Evolutionary conservation across 2,888 invertebrate genomes (phyloP), one percentile per base, ranked within the genome.

Genomic region (Didymodactylos carnosus): DNA sequence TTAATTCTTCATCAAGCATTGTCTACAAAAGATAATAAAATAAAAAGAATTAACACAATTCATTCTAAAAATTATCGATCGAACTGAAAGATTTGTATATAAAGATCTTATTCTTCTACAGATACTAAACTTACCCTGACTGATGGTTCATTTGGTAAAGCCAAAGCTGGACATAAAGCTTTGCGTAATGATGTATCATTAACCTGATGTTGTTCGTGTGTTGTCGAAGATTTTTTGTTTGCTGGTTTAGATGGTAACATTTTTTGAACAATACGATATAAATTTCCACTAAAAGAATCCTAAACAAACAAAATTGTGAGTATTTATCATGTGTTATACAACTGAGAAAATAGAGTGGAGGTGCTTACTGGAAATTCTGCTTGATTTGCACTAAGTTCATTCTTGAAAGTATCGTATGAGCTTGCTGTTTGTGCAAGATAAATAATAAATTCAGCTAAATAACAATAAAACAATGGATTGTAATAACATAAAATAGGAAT

Each of bases 391-490:
- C 88, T 81, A 8, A 98, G 85, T 0, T 89, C 90, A 78, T 88
- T 89, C 80, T 93, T 94, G 82, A 97, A 98, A 6, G 86, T 85
- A 3, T 93, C 92, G 80, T 92, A 90, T 0, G 88, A 89, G 73
- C 88, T 87, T 84, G 94, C 89, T 81, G 91, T 89, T 78, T 91
- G 90, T 0, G 97, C 92, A 78, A 98, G 85, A 79, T 92, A 90
- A 77, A 98, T 97, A 69, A 98, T 92, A 80, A 92, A 98, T 84
- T 98, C 97, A 74, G 98, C 98, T 90, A 86, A 72, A 88, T n/a
- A n/a, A n/a, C n/a, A n/a, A n/a, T n/a, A n/a, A n/a, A n/a, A n/a
- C n/a, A n/a, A n/a, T n/a, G n/a, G n/a, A n/a, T n/a, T n/a, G n/a
- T n/a, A n/a, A n/a, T n/a, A n/a, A n/a, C n/a, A n/a, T n/a, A n/a